Evolutionary conservation across 2,797 vertebrate genomes (phyloP).

Genomic region (Falco biarmicus): DNA sequence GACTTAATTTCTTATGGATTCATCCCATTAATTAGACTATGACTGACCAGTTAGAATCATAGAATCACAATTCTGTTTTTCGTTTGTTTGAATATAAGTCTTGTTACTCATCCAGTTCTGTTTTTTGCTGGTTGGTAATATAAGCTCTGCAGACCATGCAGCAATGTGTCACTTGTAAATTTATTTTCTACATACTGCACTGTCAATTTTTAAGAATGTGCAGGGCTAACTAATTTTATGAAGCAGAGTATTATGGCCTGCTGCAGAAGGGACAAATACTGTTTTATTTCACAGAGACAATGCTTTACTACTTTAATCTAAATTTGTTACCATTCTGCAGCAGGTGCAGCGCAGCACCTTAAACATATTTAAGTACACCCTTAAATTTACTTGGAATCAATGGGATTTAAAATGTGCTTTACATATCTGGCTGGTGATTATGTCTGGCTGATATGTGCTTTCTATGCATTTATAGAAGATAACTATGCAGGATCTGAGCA

Average conservation of each 20-base stretch:
- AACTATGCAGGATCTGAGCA: background rate
- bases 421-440: background rate
- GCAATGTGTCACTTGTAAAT: background rate
- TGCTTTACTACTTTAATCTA: background rate
- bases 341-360: background rate
- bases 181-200: background rate
- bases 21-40: background rate
- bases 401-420: background rate
- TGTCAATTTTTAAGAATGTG: background rate
- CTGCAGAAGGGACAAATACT: background rate
- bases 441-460: background rate
- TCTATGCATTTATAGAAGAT: background rate
- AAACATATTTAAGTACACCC: background rate
- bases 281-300: background rate
- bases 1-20: background rate
- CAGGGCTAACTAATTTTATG: background rate
- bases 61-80: background rate
- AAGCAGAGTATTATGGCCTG: background rate
- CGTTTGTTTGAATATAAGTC: background rate
- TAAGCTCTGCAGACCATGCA: background rate
- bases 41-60: background rate
- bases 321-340: background rate
- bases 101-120: background rate
- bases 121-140: background rate
- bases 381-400: background rate